A percentile compares a stretch with the other conserved stretches of the same genome.
Conservation (phyloP, 2,888 invertebrate species). For the Dasysyrphus albostriatus region DNA sequence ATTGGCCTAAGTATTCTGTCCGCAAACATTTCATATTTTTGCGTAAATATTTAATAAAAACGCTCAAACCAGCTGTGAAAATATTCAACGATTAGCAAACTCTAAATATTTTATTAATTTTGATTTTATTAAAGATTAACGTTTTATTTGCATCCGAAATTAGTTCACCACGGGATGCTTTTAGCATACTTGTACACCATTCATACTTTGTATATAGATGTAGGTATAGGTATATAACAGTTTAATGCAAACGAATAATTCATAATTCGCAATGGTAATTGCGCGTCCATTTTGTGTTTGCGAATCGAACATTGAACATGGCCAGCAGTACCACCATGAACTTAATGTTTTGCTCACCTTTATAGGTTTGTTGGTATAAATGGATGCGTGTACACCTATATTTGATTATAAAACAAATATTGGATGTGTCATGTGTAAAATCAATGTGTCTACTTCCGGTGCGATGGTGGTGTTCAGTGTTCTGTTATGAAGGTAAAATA, state of each 20-base stretch:
- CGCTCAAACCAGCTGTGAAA: slow-evolving; percentile 62
- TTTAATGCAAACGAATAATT: slow-evolving; percentile 63
- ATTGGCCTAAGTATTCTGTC: slow-evolving; percentile 1
- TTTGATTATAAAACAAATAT: slow-evolving; percentile 72
- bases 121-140: slow-evolving; percentile 57
- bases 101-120: slow-evolving; percentile 70
- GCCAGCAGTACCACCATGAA: neutral
- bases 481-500: neutral
- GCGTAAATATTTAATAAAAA: slow-evolving; percentile 34
- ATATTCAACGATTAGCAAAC: slow-evolving; percentile 59
- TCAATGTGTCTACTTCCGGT: slow-evolving; percentile 60
- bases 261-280: slow-evolving; percentile 62
- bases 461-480: no score
- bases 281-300: slow-evolving; percentile 26
- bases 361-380: neutral
- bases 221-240: neutral
- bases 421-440: slow-evolving; percentile 47
- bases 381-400: slow-evolving; percentile 14
- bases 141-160: slow-evolving; percentile 68
- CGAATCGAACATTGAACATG: neutral
- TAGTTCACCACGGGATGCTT: slow-evolving; percentile 65
- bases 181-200: slow-evolving; percentile 10
- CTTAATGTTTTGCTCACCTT: slow-evolving; percentile 19
- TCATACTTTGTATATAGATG: no score
- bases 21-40: slow-evolving; percentile 35